These are phyloP conservation scores for Physella acuta DNA, from an alignment of 1,140 invertebrate genomes.

Conservation along the genomic window DNA sequence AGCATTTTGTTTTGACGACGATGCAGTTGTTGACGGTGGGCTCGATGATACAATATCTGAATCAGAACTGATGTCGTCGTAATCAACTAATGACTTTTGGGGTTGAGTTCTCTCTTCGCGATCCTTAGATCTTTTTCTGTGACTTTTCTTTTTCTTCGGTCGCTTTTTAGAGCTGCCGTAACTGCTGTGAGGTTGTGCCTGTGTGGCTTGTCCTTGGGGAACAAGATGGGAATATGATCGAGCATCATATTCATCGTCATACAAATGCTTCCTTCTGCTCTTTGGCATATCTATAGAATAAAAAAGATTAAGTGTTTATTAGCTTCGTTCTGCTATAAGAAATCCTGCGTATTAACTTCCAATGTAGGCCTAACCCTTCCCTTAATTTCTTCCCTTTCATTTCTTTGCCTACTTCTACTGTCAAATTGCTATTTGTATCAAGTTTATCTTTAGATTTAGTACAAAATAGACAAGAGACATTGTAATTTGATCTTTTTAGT, in stretches of 20 bases:
- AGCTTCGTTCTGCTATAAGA: no score
- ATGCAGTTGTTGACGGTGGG: neutral
- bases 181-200: constrained; percentile 10
- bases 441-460: neutral
- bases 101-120: constrained; percentile 36
- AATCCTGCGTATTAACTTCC: no score
- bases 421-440: neutral
- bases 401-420: no score
- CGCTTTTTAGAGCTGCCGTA: constrained; percentile 23
- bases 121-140: constrained; percentile 39
- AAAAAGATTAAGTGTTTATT: no score
- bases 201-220: constrained; percentile 28
- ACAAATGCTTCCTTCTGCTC: constrained; percentile 15
- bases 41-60: constrained; percentile 20
- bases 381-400: no score
- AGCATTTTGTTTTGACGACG: neutral
- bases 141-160: constrained; percentile 31
- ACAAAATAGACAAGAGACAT: neutral
- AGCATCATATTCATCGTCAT: constrained; percentile 49
- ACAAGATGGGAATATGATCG: constrained; percentile 48
- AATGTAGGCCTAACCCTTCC: no score
- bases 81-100: constrained; percentile 49
- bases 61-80: constrained; percentile 55
- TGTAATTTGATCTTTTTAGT: neutral
- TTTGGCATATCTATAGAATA: constrained; percentile 11